These are phyloP conservation scores for Phasianus colchicus DNA, from an alignment of 2,113 vertebrate species.

Conservation along the genomic window DNA sequence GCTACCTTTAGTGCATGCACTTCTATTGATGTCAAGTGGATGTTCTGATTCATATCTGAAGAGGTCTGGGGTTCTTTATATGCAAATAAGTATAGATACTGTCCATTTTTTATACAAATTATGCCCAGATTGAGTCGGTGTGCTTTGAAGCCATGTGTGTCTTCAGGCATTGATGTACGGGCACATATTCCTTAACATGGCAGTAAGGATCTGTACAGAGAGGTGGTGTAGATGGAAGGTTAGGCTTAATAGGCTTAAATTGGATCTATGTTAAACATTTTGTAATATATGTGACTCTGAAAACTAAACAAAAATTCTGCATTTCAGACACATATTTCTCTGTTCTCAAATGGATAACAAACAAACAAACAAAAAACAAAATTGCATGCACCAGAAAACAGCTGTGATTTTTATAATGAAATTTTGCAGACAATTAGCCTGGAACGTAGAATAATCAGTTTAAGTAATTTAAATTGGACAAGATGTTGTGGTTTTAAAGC, in stretches of 20 bases:
- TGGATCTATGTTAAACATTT: not conserved
- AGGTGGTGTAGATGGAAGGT: not conserved
- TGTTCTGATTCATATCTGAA: conserved; percentile 28
- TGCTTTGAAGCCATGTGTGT: not conserved
- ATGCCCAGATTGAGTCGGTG: not conserved
- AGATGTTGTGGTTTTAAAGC: conserved; percentile 48
- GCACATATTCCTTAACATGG: not conserved
- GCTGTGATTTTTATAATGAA: conserved; percentile 66
- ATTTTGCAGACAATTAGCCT: conserved; percentile 62
- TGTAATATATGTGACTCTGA: not conserved
- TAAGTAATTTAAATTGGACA: conserved; percentile 56
- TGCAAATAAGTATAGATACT: not conserved
- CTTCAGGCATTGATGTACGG: not conserved
- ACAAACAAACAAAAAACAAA: not conserved
- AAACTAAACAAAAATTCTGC: not conserved
- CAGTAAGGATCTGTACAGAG: not conserved
- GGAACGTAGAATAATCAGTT: conserved; percentile 58
- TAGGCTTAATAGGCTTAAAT: not conserved
- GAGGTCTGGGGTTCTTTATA: not conserved
- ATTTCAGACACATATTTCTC: not conserved
- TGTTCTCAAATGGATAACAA: not conserved
- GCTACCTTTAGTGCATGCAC: not conserved
- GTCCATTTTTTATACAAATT: conserved; percentile 27
- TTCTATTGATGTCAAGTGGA: not conserved
- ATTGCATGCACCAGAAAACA: conserved; percentile 25